These are phyloP conservation scores for Argyresthia albistria DNA, from an alignment of 2,888 invertebrate species.

Conservation along the genomic window DNA sequence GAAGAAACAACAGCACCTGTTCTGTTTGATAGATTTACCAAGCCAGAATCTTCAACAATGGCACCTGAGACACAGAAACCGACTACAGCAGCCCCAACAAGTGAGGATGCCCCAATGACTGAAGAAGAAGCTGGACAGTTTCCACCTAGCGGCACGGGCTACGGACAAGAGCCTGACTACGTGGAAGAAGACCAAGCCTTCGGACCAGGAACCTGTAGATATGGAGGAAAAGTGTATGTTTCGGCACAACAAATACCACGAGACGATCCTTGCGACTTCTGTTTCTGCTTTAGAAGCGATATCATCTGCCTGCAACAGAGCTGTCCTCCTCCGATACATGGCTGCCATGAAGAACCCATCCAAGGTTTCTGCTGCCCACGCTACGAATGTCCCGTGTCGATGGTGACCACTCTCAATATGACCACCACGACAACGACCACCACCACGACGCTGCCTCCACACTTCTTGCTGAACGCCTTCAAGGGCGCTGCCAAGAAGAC, in stretches of 20 bases:
- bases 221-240: constrained; percentile 93
- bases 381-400: constrained; percentile 93
- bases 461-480: constrained; percentile 85
- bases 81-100: constrained; percentile 14
- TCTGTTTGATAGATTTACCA: constrained; percentile 3
- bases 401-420: constrained; percentile 85
- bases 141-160: constrained; percentile 48
- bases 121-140: constrained; percentile 39
- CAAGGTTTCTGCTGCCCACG: constrained; percentile 95
- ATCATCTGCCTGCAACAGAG: constrained; percentile 96
- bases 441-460: constrained; percentile 87
- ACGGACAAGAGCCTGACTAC: constrained; percentile 76
- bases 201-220: constrained; percentile 92
- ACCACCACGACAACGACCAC: constrained; percentile 92
- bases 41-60: constrained; percentile 6
- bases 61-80: constrained; percentile 40
- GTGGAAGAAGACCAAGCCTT: constrained; percentile 85
- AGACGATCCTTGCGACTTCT: constrained; percentile 96
- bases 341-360: constrained; percentile 93
- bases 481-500: constrained; percentile 80
- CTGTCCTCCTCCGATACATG: constrained; percentile 93
- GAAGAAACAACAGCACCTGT: background rate
- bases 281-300: constrained; percentile 96
- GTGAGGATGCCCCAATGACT: constrained; percentile 41
- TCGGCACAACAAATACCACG: constrained; percentile 96